Evolutionary conservation across 2,797 vertebrate genomes (phyloP).

Genomic region (Microhierax caerulescens): DNA sequence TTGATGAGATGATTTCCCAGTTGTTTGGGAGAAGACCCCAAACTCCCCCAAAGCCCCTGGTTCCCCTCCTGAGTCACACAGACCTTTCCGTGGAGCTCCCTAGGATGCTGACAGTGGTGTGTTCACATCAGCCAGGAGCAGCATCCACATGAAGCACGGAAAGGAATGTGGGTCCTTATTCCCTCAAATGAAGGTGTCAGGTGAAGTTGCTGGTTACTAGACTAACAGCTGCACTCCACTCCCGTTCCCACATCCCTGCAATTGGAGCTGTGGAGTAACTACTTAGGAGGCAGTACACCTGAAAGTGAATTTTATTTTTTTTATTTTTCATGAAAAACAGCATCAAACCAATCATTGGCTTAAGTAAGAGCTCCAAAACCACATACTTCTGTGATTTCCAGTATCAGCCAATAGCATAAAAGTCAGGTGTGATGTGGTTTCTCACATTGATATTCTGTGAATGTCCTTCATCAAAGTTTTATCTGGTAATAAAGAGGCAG

Average conservation of each 20-base stretch:
- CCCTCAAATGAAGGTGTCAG: not conserved
- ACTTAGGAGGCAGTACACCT: not conserved
- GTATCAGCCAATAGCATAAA: not conserved
- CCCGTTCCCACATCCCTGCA: not conserved
- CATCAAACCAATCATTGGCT: not conserved
- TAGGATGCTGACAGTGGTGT: not conserved
- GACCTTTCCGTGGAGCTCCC: not conserved
- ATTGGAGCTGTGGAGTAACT: not conserved
- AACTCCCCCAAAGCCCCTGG: not conserved
- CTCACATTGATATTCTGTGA: conserved; percentile 52
- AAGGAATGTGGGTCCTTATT: not conserved
- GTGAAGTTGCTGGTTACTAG: not conserved
- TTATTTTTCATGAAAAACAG: conserved; percentile 8
- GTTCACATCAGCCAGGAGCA: not conserved
- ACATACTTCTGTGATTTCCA: conserved; percentile 19
- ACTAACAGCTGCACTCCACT: not conserved
- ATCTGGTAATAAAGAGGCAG: conserved; percentile 47
- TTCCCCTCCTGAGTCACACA: not conserved
- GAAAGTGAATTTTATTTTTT: conserved; percentile 48
- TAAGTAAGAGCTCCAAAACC: not conserved
- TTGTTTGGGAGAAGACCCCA: not conserved
- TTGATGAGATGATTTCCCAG: not conserved
- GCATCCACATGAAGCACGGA: not conserved
- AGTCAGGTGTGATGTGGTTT: conserved; percentile 9
- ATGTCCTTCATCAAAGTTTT: conserved; percentile 51